Conservation (phyloP, 2,113 vertebrate genomes). For the Salvelinus namaycush region DNA sequence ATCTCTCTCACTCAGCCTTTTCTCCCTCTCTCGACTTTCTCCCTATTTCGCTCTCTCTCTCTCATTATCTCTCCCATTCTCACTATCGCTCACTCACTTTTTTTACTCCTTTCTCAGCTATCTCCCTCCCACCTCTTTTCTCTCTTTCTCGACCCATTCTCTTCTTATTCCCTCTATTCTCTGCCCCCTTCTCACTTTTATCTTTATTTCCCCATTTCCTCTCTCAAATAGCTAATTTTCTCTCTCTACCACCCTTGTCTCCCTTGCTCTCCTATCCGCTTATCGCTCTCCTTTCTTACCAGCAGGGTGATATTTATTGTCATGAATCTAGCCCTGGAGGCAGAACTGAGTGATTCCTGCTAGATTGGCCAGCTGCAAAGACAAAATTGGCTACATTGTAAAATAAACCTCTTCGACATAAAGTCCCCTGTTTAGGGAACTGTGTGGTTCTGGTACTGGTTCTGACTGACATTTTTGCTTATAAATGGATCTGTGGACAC, state of each 20-base stretch:
- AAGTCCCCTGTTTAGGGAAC: not conserved
- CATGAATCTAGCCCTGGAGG: too few relatives aligned
- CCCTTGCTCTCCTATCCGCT: conserved; percentile 26
- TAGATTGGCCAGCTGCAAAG: too few relatives aligned
- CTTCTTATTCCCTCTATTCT: not conserved
- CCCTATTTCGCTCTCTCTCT: not conserved
- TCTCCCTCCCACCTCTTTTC: not conserved
- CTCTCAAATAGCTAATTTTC: conserved; percentile 9
- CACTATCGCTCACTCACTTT: not conserved
- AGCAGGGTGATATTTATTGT: too few relatives aligned
- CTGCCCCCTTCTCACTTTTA: conserved; percentile 25
- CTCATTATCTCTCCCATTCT: not conserved
- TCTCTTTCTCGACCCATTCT: not conserved
- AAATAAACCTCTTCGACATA: not conserved
- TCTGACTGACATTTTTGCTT: too few relatives aligned
- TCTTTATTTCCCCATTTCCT: not conserved
- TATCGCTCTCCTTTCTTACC: conserved; percentile 3
- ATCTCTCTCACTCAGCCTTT: not conserved
- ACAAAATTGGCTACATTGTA: not conserved
- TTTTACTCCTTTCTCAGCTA: not conserved
- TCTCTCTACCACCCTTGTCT: not conserved
- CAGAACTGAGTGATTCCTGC: too few relatives aligned
- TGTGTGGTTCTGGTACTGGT: not conserved
- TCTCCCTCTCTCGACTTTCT: conserved; percentile 15
- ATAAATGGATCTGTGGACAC: too few relatives aligned